phyloP scores from a whole-genome alignment of 1,140 invertebrate species.

The Heliconius congener region DNA sequence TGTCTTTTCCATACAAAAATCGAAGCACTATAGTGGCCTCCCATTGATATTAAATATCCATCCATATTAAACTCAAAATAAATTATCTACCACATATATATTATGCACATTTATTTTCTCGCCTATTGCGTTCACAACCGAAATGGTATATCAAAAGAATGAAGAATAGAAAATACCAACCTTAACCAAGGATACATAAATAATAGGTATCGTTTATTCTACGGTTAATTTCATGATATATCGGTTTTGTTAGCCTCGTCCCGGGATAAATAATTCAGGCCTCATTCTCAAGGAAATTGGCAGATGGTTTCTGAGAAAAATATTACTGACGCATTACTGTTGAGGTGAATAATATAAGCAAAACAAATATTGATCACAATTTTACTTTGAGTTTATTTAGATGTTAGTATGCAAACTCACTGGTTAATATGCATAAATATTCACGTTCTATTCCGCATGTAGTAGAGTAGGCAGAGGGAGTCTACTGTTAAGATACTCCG shows the following conservation, averaged over 20 bases:
- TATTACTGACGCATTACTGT: slow-evolving; percentile 1
- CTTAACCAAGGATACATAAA: slow-evolving; percentile 8
- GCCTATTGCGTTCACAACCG: neutral
- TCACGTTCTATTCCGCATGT: no score
- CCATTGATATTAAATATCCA: no score
- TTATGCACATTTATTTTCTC: neutral
- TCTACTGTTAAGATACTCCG: no score
- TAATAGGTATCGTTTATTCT: slow-evolving; percentile 9
- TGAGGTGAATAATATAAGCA: neutral
- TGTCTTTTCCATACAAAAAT: no score
- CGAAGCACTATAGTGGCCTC: no score
- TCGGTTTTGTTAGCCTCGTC: neutral
- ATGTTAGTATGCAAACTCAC: no score
- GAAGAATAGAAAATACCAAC: neutral
- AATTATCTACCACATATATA: no score
- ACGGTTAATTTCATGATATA: slow-evolving; percentile 11
- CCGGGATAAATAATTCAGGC: neutral
- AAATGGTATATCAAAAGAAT: neutral
- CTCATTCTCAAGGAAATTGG: slow-evolving; percentile 7
- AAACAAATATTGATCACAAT: neutral
- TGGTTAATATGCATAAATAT: no score
- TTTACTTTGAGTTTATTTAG: neutral
- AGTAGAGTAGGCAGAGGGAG: no score
- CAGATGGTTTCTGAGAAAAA: slow-evolving; percentile 10
- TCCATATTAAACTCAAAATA: no score